Percentiles rank a stretch among this genome's conserved stretches.
These are phyloP conservation scores for Cynodonichthys magdalenae DNA, from an alignment of 2,797 vertebrate species.

Conservation along the genomic window DNA sequence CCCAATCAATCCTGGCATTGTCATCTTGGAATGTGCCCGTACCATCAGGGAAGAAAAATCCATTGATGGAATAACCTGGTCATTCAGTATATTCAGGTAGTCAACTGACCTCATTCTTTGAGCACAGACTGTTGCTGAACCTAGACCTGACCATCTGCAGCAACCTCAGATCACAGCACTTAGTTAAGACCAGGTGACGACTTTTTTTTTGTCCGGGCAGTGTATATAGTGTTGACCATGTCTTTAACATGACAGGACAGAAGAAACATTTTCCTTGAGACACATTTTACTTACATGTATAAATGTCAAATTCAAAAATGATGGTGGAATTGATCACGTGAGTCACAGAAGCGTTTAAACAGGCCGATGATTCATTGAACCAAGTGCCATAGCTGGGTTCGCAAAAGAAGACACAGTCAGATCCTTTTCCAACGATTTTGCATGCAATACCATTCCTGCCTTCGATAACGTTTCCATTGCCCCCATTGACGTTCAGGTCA, in stretches of 20 bases:
- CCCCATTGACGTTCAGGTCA: rapidly evolving
- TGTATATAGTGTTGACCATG: no score
- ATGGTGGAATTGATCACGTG: rapidly evolving
- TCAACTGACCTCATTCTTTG: no score
- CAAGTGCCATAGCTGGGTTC: rapidly evolving
- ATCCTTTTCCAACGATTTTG: rapidly evolving
- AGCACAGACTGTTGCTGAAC: no score
- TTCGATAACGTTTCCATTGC: rapidly evolving
- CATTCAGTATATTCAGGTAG: no score
- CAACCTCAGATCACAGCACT: no score
- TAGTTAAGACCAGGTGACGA: no score
- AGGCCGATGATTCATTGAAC: not conserved
- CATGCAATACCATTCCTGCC: rapidly evolving
- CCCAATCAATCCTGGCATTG: no score
- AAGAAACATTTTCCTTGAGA: not conserved
- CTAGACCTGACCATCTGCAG: no score
- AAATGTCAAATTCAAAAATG: rapidly evolving
- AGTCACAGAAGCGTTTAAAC: rapidly evolving
- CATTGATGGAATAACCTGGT: no score
- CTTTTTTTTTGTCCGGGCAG: no score
- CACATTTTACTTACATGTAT: not conserved
- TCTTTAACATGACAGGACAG: not conserved
- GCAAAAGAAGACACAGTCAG: not conserved
- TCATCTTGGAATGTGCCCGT: no score
- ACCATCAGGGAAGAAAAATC: no score